Evolutionary conservation across 1,140 invertebrate genomes (phyloP), one percentile per base, ranked within the genome.

Genomic region (Aphelinus atriplicis): DNA sequence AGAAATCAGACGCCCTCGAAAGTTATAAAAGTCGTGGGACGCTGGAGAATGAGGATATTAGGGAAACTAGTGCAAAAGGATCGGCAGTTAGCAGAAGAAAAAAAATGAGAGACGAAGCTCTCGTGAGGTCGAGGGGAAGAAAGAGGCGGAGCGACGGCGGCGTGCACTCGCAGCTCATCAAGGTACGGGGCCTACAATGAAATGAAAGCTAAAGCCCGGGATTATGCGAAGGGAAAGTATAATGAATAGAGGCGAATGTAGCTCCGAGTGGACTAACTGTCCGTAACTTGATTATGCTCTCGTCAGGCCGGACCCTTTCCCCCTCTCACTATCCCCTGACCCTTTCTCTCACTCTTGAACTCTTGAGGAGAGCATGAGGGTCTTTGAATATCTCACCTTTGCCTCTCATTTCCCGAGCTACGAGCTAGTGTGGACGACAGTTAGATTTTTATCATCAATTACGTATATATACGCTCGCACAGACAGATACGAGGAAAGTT

Each of bases 61-160:
- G 26, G 26, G 26, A 26, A 26, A 26, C 26, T 26, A 26, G 26
- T 26, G 26, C 26, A 26, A 26, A 26, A 26, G 26, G 26, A 26
- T 26, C 26, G 26, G 26, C 26, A 26, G 26, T 26, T 26, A 26
- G 26, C 26, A 26, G 26, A 26, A 26, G 26, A 26, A 26, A 26
- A 26, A 26, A 26, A 26, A 26, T 26, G 26, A 26, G 26, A 26
- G 26, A 26, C 26, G 26, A 26, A 26, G 26, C 26, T 26, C 26
- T 26, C 26, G 26, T 26, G 26, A 77, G 78, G 68, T 71, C 69
- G 76, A 50, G 9, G 69, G 69, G 73, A 70, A 76, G 63, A 78
- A 26, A 26, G 26, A 26, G 26, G 26, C 26, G 26, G 26, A 26
- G 26, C 26, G 7, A 50, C 47, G 45, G 3, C 7, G 10, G 2